A percentile compares a stretch with the other conserved stretches of the same genome.
phyloP scores from a whole-genome alignment of 2,113 vertebrate species.

The Ptychochromis oligacanthus region DNA sequence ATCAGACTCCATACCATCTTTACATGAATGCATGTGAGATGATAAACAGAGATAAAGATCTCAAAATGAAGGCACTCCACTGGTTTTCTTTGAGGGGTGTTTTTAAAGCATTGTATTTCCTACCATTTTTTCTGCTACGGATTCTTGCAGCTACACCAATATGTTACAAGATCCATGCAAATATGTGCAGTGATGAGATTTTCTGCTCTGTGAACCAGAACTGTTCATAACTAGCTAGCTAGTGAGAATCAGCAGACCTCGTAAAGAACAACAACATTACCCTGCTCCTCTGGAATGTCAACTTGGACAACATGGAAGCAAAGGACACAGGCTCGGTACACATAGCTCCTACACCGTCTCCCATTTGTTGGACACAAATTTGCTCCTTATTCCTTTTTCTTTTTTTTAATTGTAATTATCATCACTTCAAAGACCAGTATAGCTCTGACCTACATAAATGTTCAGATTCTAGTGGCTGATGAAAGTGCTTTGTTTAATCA shows the following conservation, averaged over 20 bases:
- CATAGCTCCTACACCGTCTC: constrained; percentile 40
- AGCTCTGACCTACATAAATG: constrained; percentile 26
- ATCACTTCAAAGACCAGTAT: constrained; percentile 1
- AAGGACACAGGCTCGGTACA: constrained; percentile 54
- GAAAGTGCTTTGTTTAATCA: constrained; percentile 74
- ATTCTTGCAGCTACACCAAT: constrained; percentile 59
- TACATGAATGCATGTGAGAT: background rate
- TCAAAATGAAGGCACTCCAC: background rate
- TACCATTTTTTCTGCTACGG: constrained; percentile 32
- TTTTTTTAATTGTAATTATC: constrained; percentile 21
- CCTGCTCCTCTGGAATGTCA: constrained; percentile 77
- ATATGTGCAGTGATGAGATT: constrained; percentile 68
- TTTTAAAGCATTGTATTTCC: constrained; percentile 32
- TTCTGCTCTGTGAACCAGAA: constrained; percentile 73
- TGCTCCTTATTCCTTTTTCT: background rate
- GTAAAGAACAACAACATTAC: constrained; percentile 79
- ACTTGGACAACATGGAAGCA: constrained; percentile 69
- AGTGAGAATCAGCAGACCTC: constrained; percentile 74
- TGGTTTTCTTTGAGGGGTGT: background rate
- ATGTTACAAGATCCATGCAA: constrained; percentile 63
- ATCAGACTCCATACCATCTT: background rate
- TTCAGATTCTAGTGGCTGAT: constrained; percentile 60
- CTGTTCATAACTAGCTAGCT: constrained; percentile 67
- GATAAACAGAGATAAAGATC: background rate
- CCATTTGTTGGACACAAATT: constrained; percentile 15